Conservation (phyloP, 2,888 invertebrate species). For the Tubulanus polymorphus region DNA sequence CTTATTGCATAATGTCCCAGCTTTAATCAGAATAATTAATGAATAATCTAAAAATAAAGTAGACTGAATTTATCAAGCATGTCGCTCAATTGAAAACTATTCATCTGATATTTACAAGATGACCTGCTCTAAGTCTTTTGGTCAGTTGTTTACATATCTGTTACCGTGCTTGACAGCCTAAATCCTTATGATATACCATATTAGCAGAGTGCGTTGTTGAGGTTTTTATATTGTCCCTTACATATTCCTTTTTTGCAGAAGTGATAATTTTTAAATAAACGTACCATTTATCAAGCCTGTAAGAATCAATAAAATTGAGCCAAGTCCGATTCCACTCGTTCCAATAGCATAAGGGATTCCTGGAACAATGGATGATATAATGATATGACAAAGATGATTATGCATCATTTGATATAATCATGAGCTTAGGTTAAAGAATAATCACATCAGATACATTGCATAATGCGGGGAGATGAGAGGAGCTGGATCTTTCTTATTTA, state of each 20-base stretch:
- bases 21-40: not conserved
- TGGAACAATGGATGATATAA: no score
- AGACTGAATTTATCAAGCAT: no score
- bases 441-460: not conserved
- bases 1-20: not conserved
- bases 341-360: not conserved
- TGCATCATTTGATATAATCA: no score
- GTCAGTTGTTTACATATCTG: no score
- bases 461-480: not conserved
- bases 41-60: not conserved
- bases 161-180: no score
- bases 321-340: not conserved
- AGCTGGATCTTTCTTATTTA: not conserved
- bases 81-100: no score
- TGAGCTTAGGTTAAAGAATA: no score
- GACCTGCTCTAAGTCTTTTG: no score
- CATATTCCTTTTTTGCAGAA: not conserved
- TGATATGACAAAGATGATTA: no score
- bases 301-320: not conserved
- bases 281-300: not conserved
- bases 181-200: no score
- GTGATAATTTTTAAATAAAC: not conserved
- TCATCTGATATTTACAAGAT: no score
- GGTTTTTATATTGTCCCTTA: not conserved
- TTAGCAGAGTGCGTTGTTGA: no score